These are phyloP conservation scores for Plusia festucae DNA, from an alignment of 2,888 invertebrate species.

Conservation along the genomic window DNA sequence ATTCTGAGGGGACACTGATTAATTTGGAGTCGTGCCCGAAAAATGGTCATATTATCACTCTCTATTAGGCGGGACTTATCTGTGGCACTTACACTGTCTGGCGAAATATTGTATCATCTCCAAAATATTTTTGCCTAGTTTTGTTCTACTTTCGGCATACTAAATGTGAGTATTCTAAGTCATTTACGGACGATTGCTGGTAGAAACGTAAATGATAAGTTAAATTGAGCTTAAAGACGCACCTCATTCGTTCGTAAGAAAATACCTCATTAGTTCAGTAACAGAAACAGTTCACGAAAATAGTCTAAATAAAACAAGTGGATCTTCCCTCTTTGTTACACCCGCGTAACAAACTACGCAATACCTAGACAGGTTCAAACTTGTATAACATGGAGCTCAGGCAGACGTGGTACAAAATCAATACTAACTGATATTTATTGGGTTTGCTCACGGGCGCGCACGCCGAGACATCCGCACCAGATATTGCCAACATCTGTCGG, in stretches of 20 bases:
- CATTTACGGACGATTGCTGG: too few relatives aligned
- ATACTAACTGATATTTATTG: conserved; percentile 55
- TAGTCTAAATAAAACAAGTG: not conserved
- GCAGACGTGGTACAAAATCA: conserved; percentile 45
- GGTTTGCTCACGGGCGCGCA: conserved; percentile 42
- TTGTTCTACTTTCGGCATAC: too few relatives aligned
- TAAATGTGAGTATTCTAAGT: too few relatives aligned
- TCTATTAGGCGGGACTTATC: conserved; percentile 4
- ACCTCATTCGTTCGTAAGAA: too few relatives aligned
- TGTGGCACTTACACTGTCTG: conserved; percentile 4
- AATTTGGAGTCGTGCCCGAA: conserved; percentile 2
- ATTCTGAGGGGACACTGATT: conserved; percentile 4
- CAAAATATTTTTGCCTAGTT: too few relatives aligned
- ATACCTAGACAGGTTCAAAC: conserved; percentile 43
- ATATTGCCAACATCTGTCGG: conserved; percentile 53
- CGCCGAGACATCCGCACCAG: conserved; percentile 38
- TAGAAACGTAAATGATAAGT: not conserved
- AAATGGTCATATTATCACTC: conserved; percentile 1
- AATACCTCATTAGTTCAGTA: not conserved
- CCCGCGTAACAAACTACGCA: not conserved
- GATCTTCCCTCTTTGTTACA: conserved; percentile 2
- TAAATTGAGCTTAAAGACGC: not conserved
- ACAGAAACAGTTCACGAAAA: not conserved
- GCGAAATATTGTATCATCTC: not conserved
- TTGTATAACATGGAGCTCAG: conserved; percentile 33